Evolutionary conservation across 1,140 invertebrate species (phyloP).

Genomic region (Harpegnathos saltator): DNA sequence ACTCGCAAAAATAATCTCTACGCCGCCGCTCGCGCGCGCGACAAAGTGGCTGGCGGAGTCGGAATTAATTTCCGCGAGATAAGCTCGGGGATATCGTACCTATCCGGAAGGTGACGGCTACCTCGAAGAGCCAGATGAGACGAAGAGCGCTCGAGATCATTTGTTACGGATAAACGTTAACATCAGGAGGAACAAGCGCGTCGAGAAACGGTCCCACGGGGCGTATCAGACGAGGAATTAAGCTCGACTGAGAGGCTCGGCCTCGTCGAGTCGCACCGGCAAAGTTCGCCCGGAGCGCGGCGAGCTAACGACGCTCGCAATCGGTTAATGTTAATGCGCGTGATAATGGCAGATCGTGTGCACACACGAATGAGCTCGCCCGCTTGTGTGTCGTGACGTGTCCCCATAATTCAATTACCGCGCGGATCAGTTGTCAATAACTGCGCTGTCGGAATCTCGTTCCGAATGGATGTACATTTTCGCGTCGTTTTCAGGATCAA

Average conservation of each 20-base stretch:
- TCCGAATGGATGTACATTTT: too few species aligned
- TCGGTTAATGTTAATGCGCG: background rate
- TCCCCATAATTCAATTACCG: conserved; percentile 3
- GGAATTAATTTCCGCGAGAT: background rate
- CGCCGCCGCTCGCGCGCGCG: too few species aligned
- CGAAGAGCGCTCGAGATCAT: conserved; percentile 6
- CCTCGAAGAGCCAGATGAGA: background rate
- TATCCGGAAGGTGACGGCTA: background rate
- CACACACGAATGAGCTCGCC: too few species aligned
- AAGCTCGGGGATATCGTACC: background rate
- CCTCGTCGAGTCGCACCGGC: background rate
- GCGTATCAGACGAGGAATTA: conserved; percentile 2
- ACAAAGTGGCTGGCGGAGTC: too few species aligned
- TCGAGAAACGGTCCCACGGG: too few species aligned
- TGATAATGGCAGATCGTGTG: conserved; percentile 1
- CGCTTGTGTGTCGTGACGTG: background rate
- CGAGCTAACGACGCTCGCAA: background rate
- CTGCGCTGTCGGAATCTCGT: too few species aligned
- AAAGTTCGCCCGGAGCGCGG: background rate
- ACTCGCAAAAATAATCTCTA: too few species aligned
- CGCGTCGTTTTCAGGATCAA: too few species aligned
- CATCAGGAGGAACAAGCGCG: background rate
- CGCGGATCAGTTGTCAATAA: too few species aligned
- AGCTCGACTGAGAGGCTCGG: conserved; percentile 10
- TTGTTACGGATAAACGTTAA: background rate